Conservation (phyloP, 2,113 vertebrate species). For the Chrysochloris asiatica region DNA sequence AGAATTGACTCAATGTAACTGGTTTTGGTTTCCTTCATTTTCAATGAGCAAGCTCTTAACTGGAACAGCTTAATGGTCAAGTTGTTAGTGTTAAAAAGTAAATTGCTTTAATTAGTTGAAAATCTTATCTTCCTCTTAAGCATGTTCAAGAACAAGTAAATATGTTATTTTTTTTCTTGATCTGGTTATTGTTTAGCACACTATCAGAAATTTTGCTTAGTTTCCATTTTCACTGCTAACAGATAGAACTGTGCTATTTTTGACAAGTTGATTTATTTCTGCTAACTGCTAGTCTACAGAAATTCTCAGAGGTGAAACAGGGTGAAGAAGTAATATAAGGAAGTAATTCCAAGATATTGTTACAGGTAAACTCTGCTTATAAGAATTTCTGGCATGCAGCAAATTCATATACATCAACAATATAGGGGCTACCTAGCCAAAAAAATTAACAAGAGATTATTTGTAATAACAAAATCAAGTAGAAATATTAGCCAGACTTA, state of each 20-base stretch:
- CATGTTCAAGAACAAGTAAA: background rate
- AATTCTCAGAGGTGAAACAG: background rate
- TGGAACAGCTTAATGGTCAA: background rate
- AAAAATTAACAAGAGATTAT: background rate
- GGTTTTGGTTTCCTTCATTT: background rate
- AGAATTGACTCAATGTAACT: background rate
- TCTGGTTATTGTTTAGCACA: background rate
- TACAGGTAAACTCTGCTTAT: background rate
- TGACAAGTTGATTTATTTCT: background rate
- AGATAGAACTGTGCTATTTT: background rate
- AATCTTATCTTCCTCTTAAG: background rate
- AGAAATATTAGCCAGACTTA: background rate
- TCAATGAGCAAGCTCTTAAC: background rate
- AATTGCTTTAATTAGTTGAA: background rate
- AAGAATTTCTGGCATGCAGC: background rate
- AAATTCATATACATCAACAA: background rate
- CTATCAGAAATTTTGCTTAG: background rate
- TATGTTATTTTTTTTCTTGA: background rate
- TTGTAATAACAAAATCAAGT: background rate
- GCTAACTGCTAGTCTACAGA: background rate
- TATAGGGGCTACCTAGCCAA: background rate
- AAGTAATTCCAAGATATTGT: background rate
- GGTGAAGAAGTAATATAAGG: background rate
- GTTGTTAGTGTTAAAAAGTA: background rate
- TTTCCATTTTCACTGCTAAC: background rate